A percentile compares a stretch with the other conserved stretches of the same genome.
These are phyloP conservation scores for Amazona finschi DNA, from an alignment of 2,797 vertebrate genomes.

Conservation along the genomic window DNA sequence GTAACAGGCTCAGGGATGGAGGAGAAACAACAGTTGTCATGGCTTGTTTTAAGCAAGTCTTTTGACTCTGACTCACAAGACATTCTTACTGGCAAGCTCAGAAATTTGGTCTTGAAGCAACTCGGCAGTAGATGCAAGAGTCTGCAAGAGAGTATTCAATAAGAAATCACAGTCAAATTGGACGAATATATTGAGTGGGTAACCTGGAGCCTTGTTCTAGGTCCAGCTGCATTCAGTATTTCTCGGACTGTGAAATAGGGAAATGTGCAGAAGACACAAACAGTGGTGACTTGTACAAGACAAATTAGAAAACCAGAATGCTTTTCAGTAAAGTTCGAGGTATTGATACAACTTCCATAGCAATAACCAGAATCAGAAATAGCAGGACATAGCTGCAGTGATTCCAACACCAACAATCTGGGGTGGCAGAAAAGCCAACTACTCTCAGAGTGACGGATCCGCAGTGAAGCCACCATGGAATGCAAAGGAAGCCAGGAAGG, in stretches of 20 bases:
- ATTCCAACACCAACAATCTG: neutral
- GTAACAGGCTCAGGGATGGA: slow-evolving; percentile 30
- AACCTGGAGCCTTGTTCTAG: neutral
- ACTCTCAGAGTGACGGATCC: neutral
- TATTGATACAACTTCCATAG: neutral
- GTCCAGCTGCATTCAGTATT: neutral
- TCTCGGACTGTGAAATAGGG: neutral
- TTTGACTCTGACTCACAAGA: slow-evolving; percentile 54
- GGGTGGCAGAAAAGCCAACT: neutral
- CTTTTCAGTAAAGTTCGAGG: neutral
- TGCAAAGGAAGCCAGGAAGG: neutral
- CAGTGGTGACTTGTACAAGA: neutral
- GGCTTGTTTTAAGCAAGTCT: slow-evolving; percentile 55
- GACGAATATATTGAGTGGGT: neutral
- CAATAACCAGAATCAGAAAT: neutral
- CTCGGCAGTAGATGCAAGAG: neutral
- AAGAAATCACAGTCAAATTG: neutral
- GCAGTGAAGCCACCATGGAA: neutral
- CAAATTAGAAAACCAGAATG: neutral
- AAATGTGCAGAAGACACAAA: neutral
- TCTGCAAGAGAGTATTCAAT: neutral
- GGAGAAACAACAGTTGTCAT: slow-evolving; percentile 58
- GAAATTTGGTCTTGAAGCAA: slow-evolving; percentile 29
- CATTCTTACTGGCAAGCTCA: slow-evolving; percentile 19
- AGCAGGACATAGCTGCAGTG: neutral